phyloP scores from a whole-genome alignment of 2,113 vertebrate genomes.

The Pachycephala philippinensis region DNA sequence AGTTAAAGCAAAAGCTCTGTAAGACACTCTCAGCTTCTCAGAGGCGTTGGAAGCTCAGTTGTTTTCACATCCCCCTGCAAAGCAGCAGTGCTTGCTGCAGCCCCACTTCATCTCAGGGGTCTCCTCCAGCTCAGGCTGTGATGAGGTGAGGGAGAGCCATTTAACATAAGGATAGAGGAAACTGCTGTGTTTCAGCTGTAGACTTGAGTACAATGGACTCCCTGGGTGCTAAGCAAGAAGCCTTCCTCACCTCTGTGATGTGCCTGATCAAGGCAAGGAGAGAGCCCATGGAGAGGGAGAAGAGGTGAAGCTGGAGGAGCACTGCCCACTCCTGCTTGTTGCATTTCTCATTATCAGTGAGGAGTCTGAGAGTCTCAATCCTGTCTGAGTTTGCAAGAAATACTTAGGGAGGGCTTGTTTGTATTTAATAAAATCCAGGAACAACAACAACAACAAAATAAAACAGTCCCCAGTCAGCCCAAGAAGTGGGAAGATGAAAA shows the following conservation, averaged over 20 bases:
- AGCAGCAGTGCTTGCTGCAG: neutral
- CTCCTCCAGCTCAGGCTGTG: neutral
- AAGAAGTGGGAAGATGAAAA: neutral
- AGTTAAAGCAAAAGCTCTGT: neutral
- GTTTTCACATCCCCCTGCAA: neutral
- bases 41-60: neutral
- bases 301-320: neutral
- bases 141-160: neutral
- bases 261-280: neutral
- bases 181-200: neutral
- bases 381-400: neutral
- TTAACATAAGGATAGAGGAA: neutral
- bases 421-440: neutral
- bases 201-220: neutral
- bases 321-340: neutral
- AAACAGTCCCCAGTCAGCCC: neutral
- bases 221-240: neutral
- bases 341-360: neutral
- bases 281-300: neutral
- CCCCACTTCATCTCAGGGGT: neutral
- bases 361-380: neutral
- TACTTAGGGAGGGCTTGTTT: neutral
- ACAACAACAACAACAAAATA: neutral
- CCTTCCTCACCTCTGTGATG: neutral
- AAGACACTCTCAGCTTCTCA: neutral